Percentiles rank a stretch among this genome's conserved stretches.
Conservation (phyloP, 2,797 vertebrate species). For the Taeniopygia guttata region DNA sequence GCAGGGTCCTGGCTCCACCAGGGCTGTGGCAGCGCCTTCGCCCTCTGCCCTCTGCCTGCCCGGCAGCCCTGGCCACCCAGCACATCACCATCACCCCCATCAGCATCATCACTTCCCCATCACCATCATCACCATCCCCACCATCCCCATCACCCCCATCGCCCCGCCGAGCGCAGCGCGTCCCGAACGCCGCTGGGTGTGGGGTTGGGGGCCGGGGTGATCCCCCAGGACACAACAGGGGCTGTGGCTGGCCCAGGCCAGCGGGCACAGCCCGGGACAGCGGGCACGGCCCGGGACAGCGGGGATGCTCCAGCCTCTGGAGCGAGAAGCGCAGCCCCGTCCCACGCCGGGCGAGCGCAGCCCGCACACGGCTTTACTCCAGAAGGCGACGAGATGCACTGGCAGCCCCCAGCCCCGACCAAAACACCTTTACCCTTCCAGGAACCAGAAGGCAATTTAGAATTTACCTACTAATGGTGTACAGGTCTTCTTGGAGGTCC, state of each 20-base stretch:
- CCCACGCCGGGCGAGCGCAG: accelerated
- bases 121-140: neutral
- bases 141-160: neutral
- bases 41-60: neutral
- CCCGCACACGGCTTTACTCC: accelerated
- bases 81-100: neutral
- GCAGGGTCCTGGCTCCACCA: neutral
- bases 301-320: neutral
- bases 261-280: neutral
- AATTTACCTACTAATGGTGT: too few relatives aligned
- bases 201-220: neutral
- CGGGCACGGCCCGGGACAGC: too few relatives aligned
- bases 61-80: neutral
- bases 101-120: too few relatives aligned
- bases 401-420: neutral
- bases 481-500: too few relatives aligned
- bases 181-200: neutral
- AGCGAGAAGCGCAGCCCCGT: neutral
- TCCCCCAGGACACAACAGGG: neutral
- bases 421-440: accelerated
- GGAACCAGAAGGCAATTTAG: neutral
- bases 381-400: accelerated
- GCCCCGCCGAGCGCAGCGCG: neutral
- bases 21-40: neutral
- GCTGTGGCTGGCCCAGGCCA: neutral